A percentile compares a stretch with the other conserved stretches of the same genome.
Evolutionary conservation across 2,888 invertebrate species (phyloP).

Genomic region (Geophilus truncorum): DNA sequence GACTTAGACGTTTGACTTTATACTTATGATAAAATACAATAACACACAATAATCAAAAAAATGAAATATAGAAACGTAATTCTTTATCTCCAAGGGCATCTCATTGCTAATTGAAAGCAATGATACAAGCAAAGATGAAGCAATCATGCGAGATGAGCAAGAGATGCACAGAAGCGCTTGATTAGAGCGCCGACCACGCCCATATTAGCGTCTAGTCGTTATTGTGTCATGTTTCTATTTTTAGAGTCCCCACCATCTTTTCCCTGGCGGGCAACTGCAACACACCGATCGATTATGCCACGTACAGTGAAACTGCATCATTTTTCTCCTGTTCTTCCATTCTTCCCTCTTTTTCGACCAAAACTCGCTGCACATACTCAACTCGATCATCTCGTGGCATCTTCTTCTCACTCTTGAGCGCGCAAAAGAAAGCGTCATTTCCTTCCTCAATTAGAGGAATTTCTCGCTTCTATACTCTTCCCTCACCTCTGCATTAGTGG

Average conservation of each 20-base stretch:
- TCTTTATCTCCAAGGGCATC: neutral
- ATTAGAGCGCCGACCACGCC: conserved; percentile 1
- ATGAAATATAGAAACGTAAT: neutral
- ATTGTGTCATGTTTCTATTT: conserved; percentile 25
- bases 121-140: conserved; percentile 13
- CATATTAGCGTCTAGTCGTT: neutral
- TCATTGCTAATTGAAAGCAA: neutral
- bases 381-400: neutral
- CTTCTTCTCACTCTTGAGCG: neutral
- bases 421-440: neutral
- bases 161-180: conserved; percentile 11
- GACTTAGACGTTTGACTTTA: no score
- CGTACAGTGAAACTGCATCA: neutral
- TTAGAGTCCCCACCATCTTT: conserved; percentile 8
- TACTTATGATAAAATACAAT: no score
- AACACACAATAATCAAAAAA: neutral
- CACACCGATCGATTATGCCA: conserved; percentile 25
- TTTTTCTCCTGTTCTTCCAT: neutral
- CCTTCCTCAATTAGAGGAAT: conserved; percentile 5
- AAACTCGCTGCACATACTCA: neutral
- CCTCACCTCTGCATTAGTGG: neutral
- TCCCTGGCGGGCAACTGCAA: conserved; percentile 25
- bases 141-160: conserved; percentile 4
- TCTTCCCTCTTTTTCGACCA: neutral
- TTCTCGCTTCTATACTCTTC: no score